phyloP scores from a whole-genome alignment of 2,797 vertebrate genomes.

The Leuciscus waleckii region DNA sequence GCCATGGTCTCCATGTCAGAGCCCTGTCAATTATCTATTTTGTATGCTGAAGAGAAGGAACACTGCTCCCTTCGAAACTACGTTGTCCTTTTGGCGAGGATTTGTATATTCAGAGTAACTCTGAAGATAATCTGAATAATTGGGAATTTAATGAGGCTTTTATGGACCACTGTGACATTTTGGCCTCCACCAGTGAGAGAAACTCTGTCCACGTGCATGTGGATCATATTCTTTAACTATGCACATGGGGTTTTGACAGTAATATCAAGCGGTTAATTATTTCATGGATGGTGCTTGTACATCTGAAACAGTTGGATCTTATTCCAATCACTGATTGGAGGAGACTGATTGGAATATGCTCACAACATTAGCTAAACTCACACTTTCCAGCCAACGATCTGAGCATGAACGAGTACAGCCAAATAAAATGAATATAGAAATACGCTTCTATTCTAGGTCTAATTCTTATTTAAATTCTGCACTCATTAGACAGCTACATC shows the following conservation, averaged over 20 bases:
- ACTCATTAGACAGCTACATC: constrained; percentile 19
- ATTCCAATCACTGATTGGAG: constrained; percentile 33
- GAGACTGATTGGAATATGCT: constrained; percentile 32
- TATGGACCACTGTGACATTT: constrained; percentile 33
- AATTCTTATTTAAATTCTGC: constrained; percentile 37
- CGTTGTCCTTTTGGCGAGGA: constrained; percentile 26
- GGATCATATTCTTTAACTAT: constrained; percentile 45
- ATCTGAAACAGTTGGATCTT: constrained; percentile 47
- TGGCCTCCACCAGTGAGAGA: constrained; percentile 27
- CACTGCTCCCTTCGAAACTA: constrained; percentile 22
- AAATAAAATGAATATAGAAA: constrained; percentile 2
- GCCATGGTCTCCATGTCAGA: constrained; percentile 38
- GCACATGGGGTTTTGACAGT: constrained; percentile 31
- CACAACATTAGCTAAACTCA: constrained; percentile 16
- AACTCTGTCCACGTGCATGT: constrained; percentile 24
- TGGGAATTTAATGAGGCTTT: constrained; percentile 44
- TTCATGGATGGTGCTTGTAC: constrained; percentile 40
- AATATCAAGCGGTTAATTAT: constrained; percentile 41
- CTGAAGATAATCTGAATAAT: constrained; percentile 44
- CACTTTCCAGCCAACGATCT: constrained; percentile 7
- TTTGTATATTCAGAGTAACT: constrained; percentile 39
- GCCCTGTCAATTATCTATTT: constrained; percentile 50
- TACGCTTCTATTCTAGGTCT: constrained; percentile 1
- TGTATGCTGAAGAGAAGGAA: constrained; percentile 8
- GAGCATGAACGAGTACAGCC: not conserved